Conservation (phyloP, 2,113 vertebrate genomes). For the Mesembrinibis cayennensis region DNA sequence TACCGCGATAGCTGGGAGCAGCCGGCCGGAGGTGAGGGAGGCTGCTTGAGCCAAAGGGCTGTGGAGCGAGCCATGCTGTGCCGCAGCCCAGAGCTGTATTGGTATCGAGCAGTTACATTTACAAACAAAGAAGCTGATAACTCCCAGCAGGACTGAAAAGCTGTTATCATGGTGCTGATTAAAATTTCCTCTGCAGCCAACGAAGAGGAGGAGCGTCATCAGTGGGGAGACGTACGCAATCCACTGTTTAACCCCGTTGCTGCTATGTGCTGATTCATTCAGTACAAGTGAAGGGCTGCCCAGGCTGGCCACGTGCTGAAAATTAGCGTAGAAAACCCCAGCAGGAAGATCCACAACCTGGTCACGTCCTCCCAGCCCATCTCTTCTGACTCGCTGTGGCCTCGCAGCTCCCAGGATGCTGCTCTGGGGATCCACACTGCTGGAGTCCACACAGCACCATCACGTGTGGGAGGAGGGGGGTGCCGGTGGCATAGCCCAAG, state of each 20-base stretch:
- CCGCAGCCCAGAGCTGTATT: background rate
- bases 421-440: background rate
- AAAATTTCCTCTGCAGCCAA: background rate
- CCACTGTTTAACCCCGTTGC: background rate
- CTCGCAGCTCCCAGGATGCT: background rate
- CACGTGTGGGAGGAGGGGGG: accelerated
- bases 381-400: background rate
- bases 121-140: slow-evolving; percentile 46
- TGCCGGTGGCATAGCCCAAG: too few species aligned
- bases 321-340: background rate
- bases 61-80: background rate
- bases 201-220: background rate
- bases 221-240: background rate
- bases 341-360: background rate
- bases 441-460: background rate
- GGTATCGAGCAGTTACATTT: background rate
- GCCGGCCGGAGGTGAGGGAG: background rate
- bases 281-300: background rate
- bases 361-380: background rate
- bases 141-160: background rate
- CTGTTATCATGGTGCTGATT: background rate
- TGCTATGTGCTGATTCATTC: background rate
- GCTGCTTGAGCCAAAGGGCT: background rate
- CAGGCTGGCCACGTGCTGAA: background rate
- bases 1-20: background rate